Evolutionary conservation across 2,113 vertebrate species (phyloP), one percentile per base, ranked within the genome.

Genomic region (Baryphthengus martii): DNA sequence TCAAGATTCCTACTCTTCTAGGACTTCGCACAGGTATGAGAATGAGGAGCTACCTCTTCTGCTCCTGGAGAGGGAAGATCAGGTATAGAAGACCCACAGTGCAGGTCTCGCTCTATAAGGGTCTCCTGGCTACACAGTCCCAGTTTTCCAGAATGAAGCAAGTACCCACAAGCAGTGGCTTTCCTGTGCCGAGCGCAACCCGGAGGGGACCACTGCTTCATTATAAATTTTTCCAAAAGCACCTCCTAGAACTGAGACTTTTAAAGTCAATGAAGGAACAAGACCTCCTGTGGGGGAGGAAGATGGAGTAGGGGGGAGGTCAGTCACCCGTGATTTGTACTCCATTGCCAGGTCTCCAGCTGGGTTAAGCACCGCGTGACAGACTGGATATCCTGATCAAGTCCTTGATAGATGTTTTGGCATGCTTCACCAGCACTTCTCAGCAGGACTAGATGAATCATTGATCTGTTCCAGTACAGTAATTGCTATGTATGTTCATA

Each of bases 391-490:
- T 50, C 73, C 86, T 15, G 45, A 95, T 95, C 95, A 42, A 91
- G 88, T 50, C 72, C 76, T 83, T 97, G 93, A 95, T 90, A 95
- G 96, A 96, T 17, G 15, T 56, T 73, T 73, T 94, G 88, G 95
- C 89, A 90, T 12, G 40, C 44, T 79, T 85, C 37, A 83, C 44
- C 61, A 89, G 63, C 44, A 39, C 53, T 92, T 93, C 94, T 87
- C 91, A 97, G 93, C 92, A 96, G 91, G 95, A 87, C 71, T 80
- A 79, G 77, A 94, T 77, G 94, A 95, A 95, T 95, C 91, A 95
- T 26, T 90, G 93, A 92, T 88, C 88, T 97, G 95, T 96, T 96
- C 92, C 93, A 95, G 88, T 59, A 92, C 92, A 96, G n/a, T 73
- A 90, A 96, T 77, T 92, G 73, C 88, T 87, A 45, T 29, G 74